Evolutionary conservation across 2,113 vertebrate genomes (phyloP).

Genomic region (Nerophis lumbriciformis): DNA sequence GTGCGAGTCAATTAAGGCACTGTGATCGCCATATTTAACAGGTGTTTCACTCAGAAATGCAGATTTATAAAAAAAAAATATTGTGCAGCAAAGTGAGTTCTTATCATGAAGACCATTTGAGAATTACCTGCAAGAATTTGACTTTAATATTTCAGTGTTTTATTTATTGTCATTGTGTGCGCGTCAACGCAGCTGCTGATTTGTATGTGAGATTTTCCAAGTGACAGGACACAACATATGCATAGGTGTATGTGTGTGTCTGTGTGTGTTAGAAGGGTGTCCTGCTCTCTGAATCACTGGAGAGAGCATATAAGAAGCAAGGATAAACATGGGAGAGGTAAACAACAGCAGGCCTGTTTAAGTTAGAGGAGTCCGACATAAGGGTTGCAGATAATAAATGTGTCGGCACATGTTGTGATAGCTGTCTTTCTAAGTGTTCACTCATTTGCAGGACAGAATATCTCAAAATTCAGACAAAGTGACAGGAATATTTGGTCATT

Average conservation of each 20-base stretch:
- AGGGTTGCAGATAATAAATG: conserved; percentile 64
- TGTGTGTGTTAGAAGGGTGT: background rate
- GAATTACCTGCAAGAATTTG: background rate
- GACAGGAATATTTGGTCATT: conserved; percentile 47
- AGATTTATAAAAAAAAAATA: too few relatives aligned
- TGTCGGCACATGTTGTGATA: conserved; percentile 77
- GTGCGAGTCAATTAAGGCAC: background rate
- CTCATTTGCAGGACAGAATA: conserved; percentile 72
- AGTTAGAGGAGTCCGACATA: conserved; percentile 64
- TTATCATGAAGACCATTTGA: background rate
- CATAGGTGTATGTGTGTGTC: background rate
- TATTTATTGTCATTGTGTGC: background rate
- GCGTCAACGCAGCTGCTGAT: conserved; percentile 12
- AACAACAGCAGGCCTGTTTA: conserved; percentile 75
- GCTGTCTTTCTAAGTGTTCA: conserved; percentile 77
- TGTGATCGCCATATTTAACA: background rate
- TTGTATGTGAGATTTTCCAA: conserved; percentile 24
- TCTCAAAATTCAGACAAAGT: conserved; percentile 75
- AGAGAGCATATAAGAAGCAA: conserved; percentile 49
- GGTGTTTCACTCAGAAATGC: background rate
- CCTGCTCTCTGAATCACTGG: conserved; percentile 27
- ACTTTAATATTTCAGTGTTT: background rate
- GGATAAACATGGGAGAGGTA: conserved; percentile 72
- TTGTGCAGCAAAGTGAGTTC: background rate
- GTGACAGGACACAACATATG: conserved; percentile 3